These are phyloP conservation scores for Phyto melanocephala DNA, from an alignment of 2,888 invertebrate genomes.

Conservation along the genomic window DNA sequence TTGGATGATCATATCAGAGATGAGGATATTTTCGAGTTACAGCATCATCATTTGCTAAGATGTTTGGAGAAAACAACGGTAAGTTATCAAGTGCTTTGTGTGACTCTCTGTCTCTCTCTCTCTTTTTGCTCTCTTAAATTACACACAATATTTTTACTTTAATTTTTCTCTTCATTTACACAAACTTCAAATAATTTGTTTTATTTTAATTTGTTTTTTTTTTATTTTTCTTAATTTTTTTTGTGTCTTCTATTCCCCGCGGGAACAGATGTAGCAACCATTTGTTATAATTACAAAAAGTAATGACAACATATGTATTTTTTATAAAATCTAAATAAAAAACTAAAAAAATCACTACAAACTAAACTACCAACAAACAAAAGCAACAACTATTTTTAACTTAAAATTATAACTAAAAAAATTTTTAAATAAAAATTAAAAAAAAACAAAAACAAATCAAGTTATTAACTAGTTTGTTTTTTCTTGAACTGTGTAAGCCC, in stretches of 20 bases:
- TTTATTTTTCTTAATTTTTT: constrained; percentile 25
- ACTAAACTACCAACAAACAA: neutral
- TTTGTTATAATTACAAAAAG: constrained; percentile 65
- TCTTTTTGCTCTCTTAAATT: neutral
- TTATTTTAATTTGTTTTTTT: constrained; percentile 13
- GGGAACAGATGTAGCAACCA: constrained; percentile 63
- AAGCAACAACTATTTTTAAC: constrained; percentile 11
- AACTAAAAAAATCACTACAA: neutral
- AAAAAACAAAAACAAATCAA: neutral
- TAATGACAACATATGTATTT: constrained; percentile 64
- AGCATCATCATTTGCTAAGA: constrained; percentile 98
- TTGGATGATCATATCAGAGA: constrained; percentile 93
- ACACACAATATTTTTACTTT: constrained; percentile 3
- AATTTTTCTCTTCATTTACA: neutral
- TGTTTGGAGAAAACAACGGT: constrained; percentile 99
- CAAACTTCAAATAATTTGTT: neutral
- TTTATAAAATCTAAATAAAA: constrained; percentile 60
- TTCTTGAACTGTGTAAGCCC: neutral
- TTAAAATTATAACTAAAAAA: neutral
- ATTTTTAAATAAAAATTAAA: constrained; percentile 2
- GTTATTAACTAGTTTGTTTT: neutral
- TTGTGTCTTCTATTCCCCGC: constrained; percentile 24
- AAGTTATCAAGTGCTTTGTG: constrained; percentile 72
- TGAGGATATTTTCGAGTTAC: constrained; percentile 98
- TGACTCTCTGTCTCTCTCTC: neutral